A percentile compares a stretch with the other conserved stretches of the same genome.
Conservation (phyloP, 30 jellyfish, hydroid and myxozoan species). For the Rhopilema esculentum region DNA sequence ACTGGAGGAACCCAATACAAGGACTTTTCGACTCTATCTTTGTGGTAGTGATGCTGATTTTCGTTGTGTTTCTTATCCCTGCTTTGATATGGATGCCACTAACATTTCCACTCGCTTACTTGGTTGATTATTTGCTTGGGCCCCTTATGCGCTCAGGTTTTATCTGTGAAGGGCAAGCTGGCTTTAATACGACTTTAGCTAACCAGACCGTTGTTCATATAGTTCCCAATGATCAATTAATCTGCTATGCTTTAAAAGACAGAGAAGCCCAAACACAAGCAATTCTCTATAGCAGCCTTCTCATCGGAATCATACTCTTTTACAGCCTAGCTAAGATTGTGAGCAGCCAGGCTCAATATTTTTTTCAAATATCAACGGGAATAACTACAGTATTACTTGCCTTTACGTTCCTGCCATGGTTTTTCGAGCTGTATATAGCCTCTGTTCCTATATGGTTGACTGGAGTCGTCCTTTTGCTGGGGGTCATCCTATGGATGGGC, state of each 20-base stretch:
- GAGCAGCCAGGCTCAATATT: slow-evolving; percentile 4
- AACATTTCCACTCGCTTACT: slow-evolving; percentile 73
- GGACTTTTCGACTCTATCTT: slow-evolving; percentile 57
- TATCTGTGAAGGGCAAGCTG: slow-evolving; percentile 44
- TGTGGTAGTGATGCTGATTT: slow-evolving; percentile 26
- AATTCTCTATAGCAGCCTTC: slow-evolving; percentile 20
- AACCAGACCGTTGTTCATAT: background rate
- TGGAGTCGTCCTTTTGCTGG: slow-evolving; percentile 37
- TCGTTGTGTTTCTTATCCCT: slow-evolving; percentile 67
- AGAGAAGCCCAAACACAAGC: slow-evolving; percentile 13
- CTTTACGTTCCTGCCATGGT: slow-evolving; percentile 82
- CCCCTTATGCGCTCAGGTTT: slow-evolving; percentile 50
- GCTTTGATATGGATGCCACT: slow-evolving; percentile 78
- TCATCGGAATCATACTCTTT: slow-evolving; percentile 14
- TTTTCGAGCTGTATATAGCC: slow-evolving; percentile 60
- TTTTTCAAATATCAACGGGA: slow-evolving; percentile 15
- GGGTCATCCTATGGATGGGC: slow-evolving; percentile 82
- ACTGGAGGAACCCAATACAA: slow-evolving; percentile 70
- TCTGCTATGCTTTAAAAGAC: slow-evolving; percentile 43
- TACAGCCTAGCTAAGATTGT: slow-evolving; percentile 26
- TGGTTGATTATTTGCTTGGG: slow-evolving; percentile 63
- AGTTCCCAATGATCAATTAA: background rate
- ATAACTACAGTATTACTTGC: slow-evolving; percentile 31
- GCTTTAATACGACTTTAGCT: background rate
- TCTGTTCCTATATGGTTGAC: slow-evolving; percentile 62